phyloP scores from a whole-genome alignment of 2,888 invertebrate genomes.

The Clivina fossor region DNA sequence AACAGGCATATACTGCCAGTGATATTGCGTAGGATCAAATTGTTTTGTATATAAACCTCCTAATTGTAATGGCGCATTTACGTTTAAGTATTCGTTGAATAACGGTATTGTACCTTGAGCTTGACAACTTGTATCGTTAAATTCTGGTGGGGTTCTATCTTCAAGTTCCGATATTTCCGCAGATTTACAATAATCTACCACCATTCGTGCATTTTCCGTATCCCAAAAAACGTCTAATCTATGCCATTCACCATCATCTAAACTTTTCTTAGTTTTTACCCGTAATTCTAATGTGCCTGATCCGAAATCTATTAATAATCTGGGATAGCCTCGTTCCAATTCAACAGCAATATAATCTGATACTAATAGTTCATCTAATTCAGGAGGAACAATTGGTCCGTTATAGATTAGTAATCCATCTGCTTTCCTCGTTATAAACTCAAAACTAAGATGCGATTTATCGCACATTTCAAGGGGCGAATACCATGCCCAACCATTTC shows the following conservation, averaged over 20 bases:
- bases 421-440: constrained; percentile 89
- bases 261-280: constrained; percentile 79
- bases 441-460: constrained; percentile 90
- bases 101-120: constrained; percentile 88
- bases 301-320: constrained; percentile 90
- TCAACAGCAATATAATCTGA: constrained; percentile 95
- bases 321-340: constrained; percentile 86
- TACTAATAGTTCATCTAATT: constrained; percentile 84
- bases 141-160: constrained; percentile 84
- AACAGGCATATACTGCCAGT: constrained; percentile 88
- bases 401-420: constrained; percentile 94
- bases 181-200: constrained; percentile 90
- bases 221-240: constrained; percentile 94
- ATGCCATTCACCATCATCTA: constrained; percentile 99
- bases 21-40: constrained; percentile 84
- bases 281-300: constrained; percentile 86
- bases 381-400: constrained; percentile 95
- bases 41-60: constrained; percentile 91
- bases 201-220: constrained; percentile 88
- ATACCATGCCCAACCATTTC: constrained; percentile 98
- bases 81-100: constrained; percentile 94
- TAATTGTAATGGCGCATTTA: constrained; percentile 92
- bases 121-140: constrained; percentile 88
- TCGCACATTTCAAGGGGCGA: constrained; percentile 97
- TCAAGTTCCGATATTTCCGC: constrained; percentile 87